Conservation (phyloP, 2,888 invertebrate species). For the Dynastes maya region DNA sequence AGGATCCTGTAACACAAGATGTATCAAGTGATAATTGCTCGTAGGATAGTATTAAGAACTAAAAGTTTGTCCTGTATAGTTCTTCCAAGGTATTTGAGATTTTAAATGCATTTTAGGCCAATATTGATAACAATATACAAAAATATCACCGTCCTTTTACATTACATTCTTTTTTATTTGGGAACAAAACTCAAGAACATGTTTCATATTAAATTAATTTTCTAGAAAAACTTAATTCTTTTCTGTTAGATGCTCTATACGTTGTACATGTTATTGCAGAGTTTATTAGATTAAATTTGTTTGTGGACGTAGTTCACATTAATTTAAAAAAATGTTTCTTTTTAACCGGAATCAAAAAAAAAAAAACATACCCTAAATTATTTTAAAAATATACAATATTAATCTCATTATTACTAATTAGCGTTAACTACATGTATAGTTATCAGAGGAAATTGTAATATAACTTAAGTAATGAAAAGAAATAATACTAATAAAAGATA, state of each 20-base stretch:
- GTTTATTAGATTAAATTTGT: neutral
- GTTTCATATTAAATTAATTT: constrained; percentile 15
- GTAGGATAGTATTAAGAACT: too few relatives aligned
- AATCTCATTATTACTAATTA: constrained; percentile 14
- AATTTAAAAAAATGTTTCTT: neutral
- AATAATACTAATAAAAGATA: constrained; percentile 2
- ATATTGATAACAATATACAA: constrained; percentile 18
- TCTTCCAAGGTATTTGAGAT: neutral
- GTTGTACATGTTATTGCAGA: constrained; percentile 6
- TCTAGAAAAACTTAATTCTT: neutral
- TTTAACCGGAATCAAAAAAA: too few relatives aligned
- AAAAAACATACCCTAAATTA: neutral
- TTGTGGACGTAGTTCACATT: constrained; percentile 22
- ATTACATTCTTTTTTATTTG: neutral
- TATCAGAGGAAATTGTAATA: constrained; percentile 19
- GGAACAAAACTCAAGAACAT: constrained; percentile 9
- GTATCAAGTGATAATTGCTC: too few relatives aligned
- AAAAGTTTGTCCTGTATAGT: neutral
- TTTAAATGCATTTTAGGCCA: neutral
- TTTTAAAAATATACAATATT: constrained; percentile 9
- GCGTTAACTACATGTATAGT: constrained; percentile 39
- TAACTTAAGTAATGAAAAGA: constrained; percentile 15
- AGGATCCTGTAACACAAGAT: neutral
- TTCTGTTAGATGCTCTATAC: constrained; percentile 10
- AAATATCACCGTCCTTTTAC: constrained; percentile 32